Conservation (phyloP, 2,888 invertebrate species). For the Drosophila sordidula region DNA sequence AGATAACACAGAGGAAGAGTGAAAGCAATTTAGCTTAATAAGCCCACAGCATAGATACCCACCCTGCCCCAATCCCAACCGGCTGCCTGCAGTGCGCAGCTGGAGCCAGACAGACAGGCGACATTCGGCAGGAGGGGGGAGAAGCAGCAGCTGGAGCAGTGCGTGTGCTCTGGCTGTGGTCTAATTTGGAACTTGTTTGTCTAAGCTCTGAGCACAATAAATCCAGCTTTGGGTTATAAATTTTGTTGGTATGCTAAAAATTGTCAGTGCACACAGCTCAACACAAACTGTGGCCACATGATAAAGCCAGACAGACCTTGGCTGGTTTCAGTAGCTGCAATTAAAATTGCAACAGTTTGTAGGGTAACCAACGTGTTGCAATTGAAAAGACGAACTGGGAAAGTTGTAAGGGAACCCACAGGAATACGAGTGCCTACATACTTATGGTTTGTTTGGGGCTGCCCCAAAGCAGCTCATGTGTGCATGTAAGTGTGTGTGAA, state of each 20-base stretch:
- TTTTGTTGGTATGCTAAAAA: conserved; percentile 39
- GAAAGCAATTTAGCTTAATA: conserved; percentile 42
- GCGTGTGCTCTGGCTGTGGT: conserved; percentile 28
- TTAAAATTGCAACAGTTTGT: conserved; percentile 34
- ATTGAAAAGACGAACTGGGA: conserved; percentile 23
- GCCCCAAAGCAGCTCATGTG: conserved; percentile 6
- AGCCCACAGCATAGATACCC: conserved; percentile 11
- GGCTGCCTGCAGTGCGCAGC: conserved; percentile 48
- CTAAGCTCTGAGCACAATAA: conserved; percentile 49
- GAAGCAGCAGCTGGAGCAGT: conserved; percentile 5
- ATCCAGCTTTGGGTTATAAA: conserved; percentile 47
- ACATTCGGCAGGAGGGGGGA: conserved; percentile 11
- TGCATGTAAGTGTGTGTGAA: conserved; percentile 17
- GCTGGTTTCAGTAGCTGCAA: conserved; percentile 28
- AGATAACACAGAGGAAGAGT: conserved; percentile 1
- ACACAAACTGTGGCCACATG: conserved; percentile 42
- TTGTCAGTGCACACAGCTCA: conserved; percentile 24
- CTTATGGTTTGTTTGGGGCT: conserved; percentile 38
- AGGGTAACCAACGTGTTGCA: conserved; percentile 34
- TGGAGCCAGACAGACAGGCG: conserved; percentile 51
- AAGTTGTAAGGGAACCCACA: conserved; percentile 24
- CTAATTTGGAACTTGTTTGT: conserved; percentile 64
- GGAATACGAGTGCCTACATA: conserved; percentile 33
- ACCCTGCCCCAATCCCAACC: neutral
- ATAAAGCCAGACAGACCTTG: conserved; percentile 36